These are phyloP conservation scores for Pluvialis apricaria DNA, from an alignment of 2,113 vertebrate genomes.

Conservation along the genomic window DNA sequence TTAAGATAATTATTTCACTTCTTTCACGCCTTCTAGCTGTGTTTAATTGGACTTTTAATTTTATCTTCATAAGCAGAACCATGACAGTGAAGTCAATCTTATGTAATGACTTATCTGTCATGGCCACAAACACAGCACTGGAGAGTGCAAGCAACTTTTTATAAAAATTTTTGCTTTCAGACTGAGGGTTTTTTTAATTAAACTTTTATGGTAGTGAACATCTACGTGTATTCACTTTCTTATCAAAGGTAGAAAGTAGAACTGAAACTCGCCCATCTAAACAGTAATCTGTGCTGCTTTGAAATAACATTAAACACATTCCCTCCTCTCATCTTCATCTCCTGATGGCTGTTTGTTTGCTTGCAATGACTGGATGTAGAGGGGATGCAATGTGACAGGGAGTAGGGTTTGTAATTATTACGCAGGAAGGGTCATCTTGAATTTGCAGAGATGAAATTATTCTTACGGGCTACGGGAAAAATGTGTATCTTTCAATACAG, in stretches of 20 bases:
- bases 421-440: neutral
- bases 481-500: neutral
- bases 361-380: neutral
- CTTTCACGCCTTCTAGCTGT: neutral
- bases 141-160: neutral
- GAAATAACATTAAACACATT: neutral
- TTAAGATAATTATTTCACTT: neutral
- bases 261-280: neutral
- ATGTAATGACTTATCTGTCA: neutral
- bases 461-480: neutral
- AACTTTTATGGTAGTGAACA: neutral
- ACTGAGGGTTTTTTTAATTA: neutral
- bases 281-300: neutral
- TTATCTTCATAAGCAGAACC: neutral
- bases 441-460: neutral
- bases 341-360: neutral
- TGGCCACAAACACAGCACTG: neutral
- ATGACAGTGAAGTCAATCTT: neutral
- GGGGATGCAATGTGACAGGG: neutral
- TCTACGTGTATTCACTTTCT: neutral
- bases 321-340: neutral
- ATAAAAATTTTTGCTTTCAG: neutral
- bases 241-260: neutral
- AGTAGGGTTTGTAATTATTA: neutral
- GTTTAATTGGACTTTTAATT: constrained; percentile 23